A percentile compares a stretch with the other conserved stretches of the same genome.
These are phyloP conservation scores for Limosa lapponica DNA, from an alignment of 2,797 vertebrate genomes.

Conservation along the genomic window DNA sequence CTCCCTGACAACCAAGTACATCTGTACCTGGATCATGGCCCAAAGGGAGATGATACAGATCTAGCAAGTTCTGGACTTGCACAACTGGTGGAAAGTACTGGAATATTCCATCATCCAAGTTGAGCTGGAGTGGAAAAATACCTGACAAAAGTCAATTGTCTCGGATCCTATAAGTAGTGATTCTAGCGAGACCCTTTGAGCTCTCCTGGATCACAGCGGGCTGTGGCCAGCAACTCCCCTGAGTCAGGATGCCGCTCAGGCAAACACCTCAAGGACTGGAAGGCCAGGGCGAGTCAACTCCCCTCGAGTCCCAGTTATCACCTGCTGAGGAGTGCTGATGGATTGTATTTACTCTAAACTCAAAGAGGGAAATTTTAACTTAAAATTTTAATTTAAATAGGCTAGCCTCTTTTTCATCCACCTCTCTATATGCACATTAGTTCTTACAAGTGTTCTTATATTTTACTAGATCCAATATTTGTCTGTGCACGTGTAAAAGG, in stretches of 20 bases:
- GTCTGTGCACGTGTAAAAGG: too few relatives aligned
- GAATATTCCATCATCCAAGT: background rate
- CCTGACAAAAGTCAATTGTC: too few relatives aligned
- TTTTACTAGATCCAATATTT: too few relatives aligned
- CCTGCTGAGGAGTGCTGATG: background rate
- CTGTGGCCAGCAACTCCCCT: background rate
- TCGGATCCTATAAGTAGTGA: background rate
- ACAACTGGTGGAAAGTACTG: background rate
- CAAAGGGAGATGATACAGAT: too few relatives aligned
- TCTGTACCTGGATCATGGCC: too few relatives aligned
- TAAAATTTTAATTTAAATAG: background rate
- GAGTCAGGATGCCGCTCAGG: background rate
- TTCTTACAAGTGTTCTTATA: background rate
- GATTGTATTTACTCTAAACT: background rate
- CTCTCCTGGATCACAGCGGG: background rate
- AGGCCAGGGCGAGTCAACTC: background rate
- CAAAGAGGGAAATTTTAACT: background rate
- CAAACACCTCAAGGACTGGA: background rate
- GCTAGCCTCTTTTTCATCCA: background rate
- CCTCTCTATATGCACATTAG: background rate
- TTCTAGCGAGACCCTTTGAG: background rate
- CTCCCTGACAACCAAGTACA: too few relatives aligned
- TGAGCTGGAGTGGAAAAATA: background rate
- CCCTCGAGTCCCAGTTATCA: background rate
- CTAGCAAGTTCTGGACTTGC: background rate